These are phyloP conservation scores for Eurosta solidaginis DNA, from an alignment of 1,140 invertebrate species.

Conservation along the genomic window DNA sequence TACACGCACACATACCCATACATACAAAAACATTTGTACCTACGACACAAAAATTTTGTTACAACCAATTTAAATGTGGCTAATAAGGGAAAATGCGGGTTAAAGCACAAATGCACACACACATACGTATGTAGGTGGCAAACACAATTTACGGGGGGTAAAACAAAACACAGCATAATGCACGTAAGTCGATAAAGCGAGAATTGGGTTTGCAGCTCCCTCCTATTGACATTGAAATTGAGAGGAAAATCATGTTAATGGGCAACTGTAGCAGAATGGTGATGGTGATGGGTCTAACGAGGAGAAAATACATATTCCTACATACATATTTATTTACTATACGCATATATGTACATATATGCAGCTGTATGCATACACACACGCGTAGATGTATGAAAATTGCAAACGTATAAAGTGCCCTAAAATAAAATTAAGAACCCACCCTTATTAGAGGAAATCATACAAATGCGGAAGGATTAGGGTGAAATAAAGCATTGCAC, in stretches of 20 bases:
- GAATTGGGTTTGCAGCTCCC: background rate
- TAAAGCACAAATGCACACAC: background rate
- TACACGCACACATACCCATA: constrained; percentile 35
- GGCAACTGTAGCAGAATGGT: background rate
- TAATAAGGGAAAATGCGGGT: background rate
- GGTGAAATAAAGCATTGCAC: background rate
- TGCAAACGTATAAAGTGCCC: constrained; percentile 1
- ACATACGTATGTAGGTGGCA: background rate
- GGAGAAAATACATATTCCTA: background rate
- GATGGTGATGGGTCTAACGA: background rate
- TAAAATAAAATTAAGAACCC: background rate
- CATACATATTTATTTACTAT: too few species aligned
- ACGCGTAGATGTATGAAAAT: too few species aligned
- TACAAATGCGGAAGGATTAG: background rate
- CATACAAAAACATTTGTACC: constrained; percentile 38
- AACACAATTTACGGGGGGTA: background rate
- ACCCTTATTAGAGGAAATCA: background rate
- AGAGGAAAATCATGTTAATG: constrained; percentile 7
- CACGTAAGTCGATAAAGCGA: background rate
- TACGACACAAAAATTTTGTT: constrained; percentile 12
- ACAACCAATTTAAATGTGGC: constrained; percentile 8
- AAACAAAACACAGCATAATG: background rate
- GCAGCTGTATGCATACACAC: background rate
- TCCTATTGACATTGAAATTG: constrained; percentile 21
- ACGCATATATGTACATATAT: background rate